phyloP scores from a whole-genome alignment of 2,888 invertebrate species.

The Oscheius sp. region DNA sequence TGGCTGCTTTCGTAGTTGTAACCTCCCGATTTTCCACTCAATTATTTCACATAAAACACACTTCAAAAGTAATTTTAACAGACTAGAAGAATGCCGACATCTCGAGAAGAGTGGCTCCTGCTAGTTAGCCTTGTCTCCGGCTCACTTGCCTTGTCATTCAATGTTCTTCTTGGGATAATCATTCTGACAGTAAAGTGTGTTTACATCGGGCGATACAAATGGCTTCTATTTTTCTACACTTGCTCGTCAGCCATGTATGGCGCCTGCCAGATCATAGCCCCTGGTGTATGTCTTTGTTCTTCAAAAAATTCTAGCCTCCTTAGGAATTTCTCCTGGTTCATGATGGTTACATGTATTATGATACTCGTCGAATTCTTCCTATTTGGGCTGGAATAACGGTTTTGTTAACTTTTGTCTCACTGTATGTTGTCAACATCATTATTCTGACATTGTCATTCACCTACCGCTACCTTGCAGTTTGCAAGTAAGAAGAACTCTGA shows the following conservation, averaged over 20 bases:
- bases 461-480: conserved; percentile 9
- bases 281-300: conserved; percentile 7
- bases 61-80: no score
- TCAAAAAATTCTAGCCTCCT: background rate
- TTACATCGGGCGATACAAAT: background rate
- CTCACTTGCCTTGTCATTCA: background rate
- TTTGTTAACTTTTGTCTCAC: background rate
- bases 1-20: no score
- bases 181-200: background rate
- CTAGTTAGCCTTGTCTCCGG: background rate
- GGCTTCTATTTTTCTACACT: background rate
- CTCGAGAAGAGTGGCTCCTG: no score
- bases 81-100: no score
- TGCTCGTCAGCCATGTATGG: background rate
- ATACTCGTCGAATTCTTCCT: background rate
- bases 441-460: conserved; percentile 1
- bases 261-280: background rate
- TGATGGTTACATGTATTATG: conserved; percentile 7
- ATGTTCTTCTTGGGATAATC: background rate
- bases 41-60: no score
- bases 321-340: background rate
- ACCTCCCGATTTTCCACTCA: no score
- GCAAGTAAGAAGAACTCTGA: background rate
- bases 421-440: background rate
- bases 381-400: background rate